Percentiles rank a stretch among this genome's conserved stretches.
Conservation (phyloP, 1,140 invertebrate species). For the Ceratina calcarata region DNA sequence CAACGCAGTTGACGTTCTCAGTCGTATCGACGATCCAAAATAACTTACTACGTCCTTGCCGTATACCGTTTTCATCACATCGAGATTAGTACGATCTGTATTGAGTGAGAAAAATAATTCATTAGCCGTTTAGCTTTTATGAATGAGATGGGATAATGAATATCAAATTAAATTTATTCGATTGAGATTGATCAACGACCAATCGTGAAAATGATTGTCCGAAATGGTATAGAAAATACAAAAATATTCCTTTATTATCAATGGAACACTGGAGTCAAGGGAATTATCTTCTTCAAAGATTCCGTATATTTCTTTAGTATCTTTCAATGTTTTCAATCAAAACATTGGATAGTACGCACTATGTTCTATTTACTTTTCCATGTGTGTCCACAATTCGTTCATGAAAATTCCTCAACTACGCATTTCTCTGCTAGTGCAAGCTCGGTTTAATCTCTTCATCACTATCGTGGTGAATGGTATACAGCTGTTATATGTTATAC, state of each 20-base stretch:
- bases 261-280: too few relatives aligned
- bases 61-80: constrained; percentile 14
- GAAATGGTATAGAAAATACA: background rate
- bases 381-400: too few relatives aligned
- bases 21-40: constrained; percentile 17
- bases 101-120: constrained; percentile 29
- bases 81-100: constrained; percentile 20
- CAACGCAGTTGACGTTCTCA: constrained; percentile 4
- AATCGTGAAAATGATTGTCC: background rate
- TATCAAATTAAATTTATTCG: constrained; percentile 18
- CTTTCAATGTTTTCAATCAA: too few relatives aligned
- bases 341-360: too few relatives aligned
- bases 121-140: constrained; percentile 13
- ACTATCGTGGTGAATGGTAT: too few relatives aligned
- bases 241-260: background rate
- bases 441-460: too few relatives aligned
- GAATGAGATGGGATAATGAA: background rate
- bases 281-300: too few relatives aligned
- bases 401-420: too few relatives aligned
- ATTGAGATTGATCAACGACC: background rate
- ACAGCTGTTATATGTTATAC: too few relatives aligned
- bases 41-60: constrained; percentile 27
- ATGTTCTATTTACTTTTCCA: too few relatives aligned
- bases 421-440: too few relatives aligned
- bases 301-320: too few relatives aligned